Conservation (phyloP, 2,113 vertebrate species). For the Leptobrachium ailaonicum region DNA sequence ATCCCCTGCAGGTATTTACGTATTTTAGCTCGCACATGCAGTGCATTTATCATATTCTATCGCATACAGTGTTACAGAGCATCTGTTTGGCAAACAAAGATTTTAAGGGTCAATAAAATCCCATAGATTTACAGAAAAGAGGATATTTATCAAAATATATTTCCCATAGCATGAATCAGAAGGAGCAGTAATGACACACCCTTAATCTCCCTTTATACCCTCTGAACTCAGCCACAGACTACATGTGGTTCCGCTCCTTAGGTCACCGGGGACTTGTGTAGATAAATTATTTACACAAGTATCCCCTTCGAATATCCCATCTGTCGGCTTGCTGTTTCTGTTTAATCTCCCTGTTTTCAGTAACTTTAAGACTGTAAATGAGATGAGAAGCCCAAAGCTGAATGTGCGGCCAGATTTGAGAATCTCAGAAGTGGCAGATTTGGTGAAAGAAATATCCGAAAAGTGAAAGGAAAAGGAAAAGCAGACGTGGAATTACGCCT, state of each 20-base stretch:
- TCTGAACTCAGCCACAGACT: conserved; percentile 30
- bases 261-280: conserved; percentile 45
- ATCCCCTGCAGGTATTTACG: too few relatives aligned
- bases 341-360: conserved; percentile 50
- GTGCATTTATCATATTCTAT: too few relatives aligned
- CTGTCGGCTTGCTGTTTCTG: conserved; percentile 47
- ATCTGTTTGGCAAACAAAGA: background rate
- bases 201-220: conserved; percentile 28
- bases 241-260: conserved; percentile 45
- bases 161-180: background rate
- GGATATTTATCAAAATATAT: conserved; percentile 3
- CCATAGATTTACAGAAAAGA: background rate
- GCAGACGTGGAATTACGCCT: background rate
- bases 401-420: conserved; percentile 38
- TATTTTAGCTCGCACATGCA: too few relatives aligned
- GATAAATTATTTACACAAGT: conserved; percentile 52
- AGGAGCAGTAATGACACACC: conserved; percentile 21
- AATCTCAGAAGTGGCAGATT: conserved; percentile 47
- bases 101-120: conserved; percentile 18
- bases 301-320: conserved; percentile 48
- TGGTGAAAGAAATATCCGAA: conserved; percentile 40
- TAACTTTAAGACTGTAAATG: conserved; percentile 48
- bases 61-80: background rate
- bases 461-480: conserved; percentile 1
- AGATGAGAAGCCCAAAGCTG: conserved; percentile 41